phyloP scores from a whole-genome alignment of 2,113 vertebrate genomes.

The Podocnemis expansa region DNA sequence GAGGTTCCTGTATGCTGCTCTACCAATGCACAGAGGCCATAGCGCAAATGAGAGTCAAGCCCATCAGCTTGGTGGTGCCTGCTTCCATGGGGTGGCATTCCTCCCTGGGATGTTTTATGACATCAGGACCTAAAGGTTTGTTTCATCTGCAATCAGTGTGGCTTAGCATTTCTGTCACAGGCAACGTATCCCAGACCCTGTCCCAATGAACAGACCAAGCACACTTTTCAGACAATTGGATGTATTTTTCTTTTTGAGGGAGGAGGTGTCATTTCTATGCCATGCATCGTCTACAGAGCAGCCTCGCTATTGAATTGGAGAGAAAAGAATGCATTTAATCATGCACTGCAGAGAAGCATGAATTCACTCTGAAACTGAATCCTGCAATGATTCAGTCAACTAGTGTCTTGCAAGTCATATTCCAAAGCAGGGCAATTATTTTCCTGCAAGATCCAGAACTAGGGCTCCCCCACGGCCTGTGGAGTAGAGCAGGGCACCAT shows the following conservation, averaged over 20 bases:
- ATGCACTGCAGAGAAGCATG: rapidly evolving
- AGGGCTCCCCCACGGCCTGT: background rate
- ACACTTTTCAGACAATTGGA: background rate
- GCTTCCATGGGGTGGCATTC: too few relatives aligned
- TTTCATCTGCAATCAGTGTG: background rate
- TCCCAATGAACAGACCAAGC: background rate
- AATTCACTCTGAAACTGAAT: background rate
- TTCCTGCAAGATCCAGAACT: background rate
- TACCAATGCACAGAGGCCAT: background rate
- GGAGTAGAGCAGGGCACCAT: background rate
- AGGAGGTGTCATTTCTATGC: background rate
- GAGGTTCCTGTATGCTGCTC: background rate
- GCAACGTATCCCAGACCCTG: background rate
- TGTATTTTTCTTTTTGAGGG: background rate
- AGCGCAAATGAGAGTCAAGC: background rate
- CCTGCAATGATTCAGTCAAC: rapidly evolving
- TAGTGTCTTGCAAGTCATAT: background rate
- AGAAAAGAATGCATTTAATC: rapidly evolving
- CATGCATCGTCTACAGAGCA: rapidly evolving
- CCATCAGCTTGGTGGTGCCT: too few relatives aligned
- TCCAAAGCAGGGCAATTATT: background rate
- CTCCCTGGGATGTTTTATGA: background rate
- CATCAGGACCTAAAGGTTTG: background rate
- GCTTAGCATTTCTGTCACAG: background rate
- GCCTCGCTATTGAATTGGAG: rapidly evolving